Conservation (phyloP, 2,113 vertebrate genomes). For the Eleginops maclovinus region DNA sequence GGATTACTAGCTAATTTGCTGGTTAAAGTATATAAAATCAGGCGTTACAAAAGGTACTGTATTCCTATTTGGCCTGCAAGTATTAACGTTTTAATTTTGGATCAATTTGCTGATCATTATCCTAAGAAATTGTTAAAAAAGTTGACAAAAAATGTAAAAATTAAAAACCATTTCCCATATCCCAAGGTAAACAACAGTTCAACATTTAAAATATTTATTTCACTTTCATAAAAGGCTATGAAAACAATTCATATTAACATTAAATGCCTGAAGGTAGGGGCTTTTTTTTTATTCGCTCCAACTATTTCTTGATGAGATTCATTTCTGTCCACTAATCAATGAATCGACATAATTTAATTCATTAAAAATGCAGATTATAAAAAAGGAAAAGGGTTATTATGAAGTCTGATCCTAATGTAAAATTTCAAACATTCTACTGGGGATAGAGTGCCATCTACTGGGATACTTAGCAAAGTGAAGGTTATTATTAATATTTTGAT, state of each 20-base stretch:
- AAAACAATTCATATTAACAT: neutral
- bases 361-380: neutral
- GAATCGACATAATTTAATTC: neutral
- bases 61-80: neutral
- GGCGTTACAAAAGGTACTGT: neutral
- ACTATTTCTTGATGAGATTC: neutral
- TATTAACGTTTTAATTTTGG: neutral
- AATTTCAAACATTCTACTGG: neutral
- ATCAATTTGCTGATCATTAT: no score
- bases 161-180: neutral
- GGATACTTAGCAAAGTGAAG: neutral
- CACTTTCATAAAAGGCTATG: neutral
- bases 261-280: neutral
- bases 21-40: neutral
- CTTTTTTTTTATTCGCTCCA: neutral
- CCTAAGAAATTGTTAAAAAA: no score
- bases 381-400: neutral
- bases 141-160: no score
- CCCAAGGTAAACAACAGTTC: neutral
- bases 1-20: neutral
- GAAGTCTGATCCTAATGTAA: neutral
- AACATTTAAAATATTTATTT: neutral
- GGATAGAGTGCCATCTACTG: slow-evolving; percentile 63
- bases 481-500: slow-evolving; percentile 16
- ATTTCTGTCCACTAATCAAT: neutral